Percentiles rank a stretch among this genome's conserved stretches.
These are phyloP conservation scores for Actenoides hombroni DNA, from an alignment of 2,113 vertebrate genomes.

Conservation along the genomic window DNA sequence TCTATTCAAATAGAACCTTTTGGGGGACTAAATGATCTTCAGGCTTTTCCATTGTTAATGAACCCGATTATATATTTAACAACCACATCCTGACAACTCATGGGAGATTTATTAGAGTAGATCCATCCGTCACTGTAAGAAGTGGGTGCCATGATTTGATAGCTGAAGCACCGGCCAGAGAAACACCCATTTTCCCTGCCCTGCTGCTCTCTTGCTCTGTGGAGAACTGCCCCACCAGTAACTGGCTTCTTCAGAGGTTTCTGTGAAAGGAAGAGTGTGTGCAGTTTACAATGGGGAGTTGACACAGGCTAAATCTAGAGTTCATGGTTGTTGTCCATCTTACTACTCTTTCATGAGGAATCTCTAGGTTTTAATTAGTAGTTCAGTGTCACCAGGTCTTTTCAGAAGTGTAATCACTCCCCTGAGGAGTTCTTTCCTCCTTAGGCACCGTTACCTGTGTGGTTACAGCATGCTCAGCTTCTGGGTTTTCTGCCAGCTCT, in stretches of 20 bases:
- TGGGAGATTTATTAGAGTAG: not conserved
- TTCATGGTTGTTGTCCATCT: not conserved
- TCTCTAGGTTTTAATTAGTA: not conserved
- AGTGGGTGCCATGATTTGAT: not conserved
- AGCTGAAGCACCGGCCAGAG: not conserved
- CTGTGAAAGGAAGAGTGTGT: not conserved
- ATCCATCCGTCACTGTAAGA: not conserved
- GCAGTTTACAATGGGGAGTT: not conserved
- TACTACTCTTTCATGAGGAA: not conserved
- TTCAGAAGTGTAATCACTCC: not conserved
- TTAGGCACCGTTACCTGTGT: constrained; percentile 58
- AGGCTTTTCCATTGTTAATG: not conserved
- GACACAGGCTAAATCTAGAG: not conserved
- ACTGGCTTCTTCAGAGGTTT: not conserved
- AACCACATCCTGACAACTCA: not conserved
- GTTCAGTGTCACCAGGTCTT: not conserved
- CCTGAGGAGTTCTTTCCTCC: not conserved
- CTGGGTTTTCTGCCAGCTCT: constrained; percentile 76
- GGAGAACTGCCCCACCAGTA: not conserved
- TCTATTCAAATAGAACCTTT: not conserved
- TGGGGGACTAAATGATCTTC: not conserved
- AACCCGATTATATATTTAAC: not conserved
- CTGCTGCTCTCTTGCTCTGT: not conserved
- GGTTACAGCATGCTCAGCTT: constrained; percentile 71
- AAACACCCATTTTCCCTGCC: not conserved